These are phyloP conservation scores for Parauchenoglanis punctatus DNA, from an alignment of 2,797 vertebrate genomes.

Conservation along the genomic window DNA sequence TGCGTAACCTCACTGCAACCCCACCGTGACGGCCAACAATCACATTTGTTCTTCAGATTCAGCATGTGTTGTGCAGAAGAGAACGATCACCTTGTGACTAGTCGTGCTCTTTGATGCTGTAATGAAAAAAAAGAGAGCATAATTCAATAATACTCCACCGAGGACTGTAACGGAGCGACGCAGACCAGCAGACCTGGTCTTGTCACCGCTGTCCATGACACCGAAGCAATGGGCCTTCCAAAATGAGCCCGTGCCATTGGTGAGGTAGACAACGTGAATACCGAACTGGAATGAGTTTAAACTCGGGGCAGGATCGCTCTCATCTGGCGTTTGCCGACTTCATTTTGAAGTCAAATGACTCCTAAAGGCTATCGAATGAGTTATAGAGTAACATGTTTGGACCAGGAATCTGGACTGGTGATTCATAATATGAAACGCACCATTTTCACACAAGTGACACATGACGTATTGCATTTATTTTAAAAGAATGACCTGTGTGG, in stretches of 20 bases:
- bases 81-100: slow-evolving; percentile 75
- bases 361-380: slow-evolving; percentile 38
- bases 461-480: slow-evolving; percentile 7
- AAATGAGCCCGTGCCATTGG: slow-evolving; percentile 58
- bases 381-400: slow-evolving; percentile 46
- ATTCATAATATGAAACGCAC: slow-evolving; percentile 17
- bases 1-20: slow-evolving; percentile 66
- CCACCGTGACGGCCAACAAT: slow-evolving; percentile 70
- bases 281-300: slow-evolving; percentile 21
- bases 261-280: slow-evolving; percentile 58
- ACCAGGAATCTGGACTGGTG: slow-evolving; percentile 13
- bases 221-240: slow-evolving; percentile 64
- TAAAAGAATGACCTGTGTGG: slow-evolving; percentile 13
- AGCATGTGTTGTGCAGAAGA: slow-evolving; percentile 61
- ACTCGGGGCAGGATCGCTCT: slow-evolving; percentile 23
- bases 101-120: slow-evolving; percentile 75
- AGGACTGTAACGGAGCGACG: slow-evolving; percentile 68
- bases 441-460: neutral
- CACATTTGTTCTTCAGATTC: slow-evolving; percentile 74
- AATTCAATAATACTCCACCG: slow-evolving; percentile 74
- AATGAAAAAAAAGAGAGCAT: slow-evolving; percentile 80
- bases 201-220: slow-evolving; percentile 76
- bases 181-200: slow-evolving; percentile 68
- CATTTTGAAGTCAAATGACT: slow-evolving; percentile 40
- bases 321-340: slow-evolving; percentile 29